A percentile compares a stretch with the other conserved stretches of the same genome.
Evolutionary conservation across 2,888 invertebrate species (phyloP).

Genomic region (Adineta ricciae): DNA sequence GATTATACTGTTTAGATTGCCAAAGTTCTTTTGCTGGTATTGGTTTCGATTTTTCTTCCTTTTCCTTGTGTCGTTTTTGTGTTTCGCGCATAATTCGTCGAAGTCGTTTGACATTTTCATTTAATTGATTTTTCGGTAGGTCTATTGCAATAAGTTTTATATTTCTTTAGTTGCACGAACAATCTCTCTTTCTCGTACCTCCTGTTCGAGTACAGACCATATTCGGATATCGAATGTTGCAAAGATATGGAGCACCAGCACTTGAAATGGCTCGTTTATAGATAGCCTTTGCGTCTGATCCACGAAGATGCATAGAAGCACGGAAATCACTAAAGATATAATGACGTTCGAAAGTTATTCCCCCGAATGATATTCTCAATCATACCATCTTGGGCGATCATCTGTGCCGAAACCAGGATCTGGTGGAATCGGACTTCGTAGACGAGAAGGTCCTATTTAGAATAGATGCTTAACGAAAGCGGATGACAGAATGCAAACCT

Average conservation of each 20-base stretch:
- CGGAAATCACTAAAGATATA: background rate
- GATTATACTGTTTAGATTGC: constrained; percentile 46
- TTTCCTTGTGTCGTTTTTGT: constrained; percentile 41
- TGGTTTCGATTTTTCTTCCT: constrained; percentile 37
- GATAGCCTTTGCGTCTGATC: background rate
- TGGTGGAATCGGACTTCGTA: background rate
- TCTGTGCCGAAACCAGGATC: background rate
- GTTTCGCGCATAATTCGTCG: constrained; percentile 45
- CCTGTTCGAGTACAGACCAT: background rate
- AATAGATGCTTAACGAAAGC: background rate
- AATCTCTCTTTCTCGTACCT: background rate
- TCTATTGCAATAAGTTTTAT: no score
- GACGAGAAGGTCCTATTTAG: background rate
- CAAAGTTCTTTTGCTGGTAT: constrained; percentile 47
- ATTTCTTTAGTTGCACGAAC: no score
- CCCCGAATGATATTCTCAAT: no score
- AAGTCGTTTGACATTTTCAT: constrained; percentile 47
- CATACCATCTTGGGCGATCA: background rate
- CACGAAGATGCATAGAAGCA: background rate
- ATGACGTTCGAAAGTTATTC: no score
- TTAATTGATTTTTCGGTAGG: constrained; percentile 42
- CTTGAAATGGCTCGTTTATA: background rate
- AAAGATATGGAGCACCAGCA: background rate
- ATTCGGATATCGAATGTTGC: background rate
- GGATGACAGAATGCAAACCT: background rate